Conservation (phyloP, 2,797 vertebrate species). For the Cynodonichthys magdalenae region DNA sequence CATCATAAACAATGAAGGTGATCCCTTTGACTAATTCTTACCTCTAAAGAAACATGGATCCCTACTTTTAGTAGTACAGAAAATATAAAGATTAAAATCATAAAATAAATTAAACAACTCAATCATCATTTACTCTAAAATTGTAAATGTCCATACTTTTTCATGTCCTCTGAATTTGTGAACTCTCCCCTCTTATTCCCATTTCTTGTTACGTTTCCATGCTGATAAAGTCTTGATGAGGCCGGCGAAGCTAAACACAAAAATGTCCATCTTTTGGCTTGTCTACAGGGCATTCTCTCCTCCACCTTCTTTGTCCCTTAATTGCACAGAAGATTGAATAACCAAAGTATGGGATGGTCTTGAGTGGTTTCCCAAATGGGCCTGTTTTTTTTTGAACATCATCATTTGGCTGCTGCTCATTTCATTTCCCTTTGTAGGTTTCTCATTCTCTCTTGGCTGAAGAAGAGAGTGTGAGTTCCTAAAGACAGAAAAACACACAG, state of each 20-base stretch:
- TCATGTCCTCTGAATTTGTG: conserved; percentile 46
- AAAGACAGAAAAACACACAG: conserved; percentile 56
- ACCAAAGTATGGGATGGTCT: conserved; percentile 41
- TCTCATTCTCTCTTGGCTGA: conserved; percentile 61
- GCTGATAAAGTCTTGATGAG: conserved; percentile 33
- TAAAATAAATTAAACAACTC: conserved; percentile 47
- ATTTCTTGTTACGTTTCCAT: conserved; percentile 46
- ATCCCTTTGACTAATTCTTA: conserved; percentile 31
- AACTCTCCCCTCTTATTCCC: conserved; percentile 43
- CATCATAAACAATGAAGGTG: conserved; percentile 39
- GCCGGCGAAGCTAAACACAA: conserved; percentile 30
- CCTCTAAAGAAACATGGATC: conserved; percentile 13
- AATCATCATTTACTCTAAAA: conserved; percentile 54
- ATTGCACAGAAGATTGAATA: conserved; percentile 52
- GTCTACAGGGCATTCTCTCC: conserved; percentile 46
- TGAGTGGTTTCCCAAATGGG: conserved; percentile 54
- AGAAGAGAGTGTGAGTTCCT: conserved; percentile 63
- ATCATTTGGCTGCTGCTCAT: conserved; percentile 22
- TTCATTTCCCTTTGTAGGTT: conserved; percentile 52
- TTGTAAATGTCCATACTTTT: conserved; percentile 41
- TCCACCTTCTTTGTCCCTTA: conserved; percentile 47
- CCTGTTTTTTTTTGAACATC: conserved; percentile 35
- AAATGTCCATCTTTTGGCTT: conserved; percentile 56
- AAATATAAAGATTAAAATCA: conserved; percentile 19
- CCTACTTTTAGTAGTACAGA: conserved; percentile 50